These are phyloP conservation scores for Xenops minutus DNA, from an alignment of 2,797 vertebrate species.

Conservation along the genomic window DNA sequence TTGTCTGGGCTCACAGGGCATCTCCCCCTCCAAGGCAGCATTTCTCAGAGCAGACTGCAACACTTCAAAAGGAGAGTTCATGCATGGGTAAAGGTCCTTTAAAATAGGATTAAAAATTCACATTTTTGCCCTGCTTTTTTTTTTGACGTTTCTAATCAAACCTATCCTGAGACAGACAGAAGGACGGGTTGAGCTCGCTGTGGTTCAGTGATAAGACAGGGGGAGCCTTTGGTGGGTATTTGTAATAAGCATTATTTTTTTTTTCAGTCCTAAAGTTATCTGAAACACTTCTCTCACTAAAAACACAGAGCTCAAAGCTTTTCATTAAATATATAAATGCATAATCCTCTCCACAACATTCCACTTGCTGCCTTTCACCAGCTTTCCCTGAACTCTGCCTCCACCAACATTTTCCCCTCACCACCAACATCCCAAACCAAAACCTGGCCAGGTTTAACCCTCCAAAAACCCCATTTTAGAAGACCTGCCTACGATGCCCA, in stretches of 20 bases:
- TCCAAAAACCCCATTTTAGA: rapidly evolving
- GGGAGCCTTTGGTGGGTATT: neutral
- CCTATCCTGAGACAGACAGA: neutral
- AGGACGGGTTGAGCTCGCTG: rapidly evolving
- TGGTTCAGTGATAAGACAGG: neutral
- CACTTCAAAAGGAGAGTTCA: conserved; percentile 44
- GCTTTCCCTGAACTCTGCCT: neutral
- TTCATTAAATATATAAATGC: rapidly evolving
- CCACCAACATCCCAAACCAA: neutral
- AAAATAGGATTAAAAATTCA: conserved; percentile 45
- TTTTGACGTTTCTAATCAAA: neutral
- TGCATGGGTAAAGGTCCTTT: conserved; percentile 5
- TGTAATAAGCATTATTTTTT: neutral
- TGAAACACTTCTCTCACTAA: neutral
- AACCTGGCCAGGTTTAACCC: rapidly evolving
- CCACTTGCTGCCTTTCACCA: neutral
- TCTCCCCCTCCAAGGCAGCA: neutral
- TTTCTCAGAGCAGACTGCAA: neutral
- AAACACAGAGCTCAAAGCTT: neutral
- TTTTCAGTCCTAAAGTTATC: neutral
- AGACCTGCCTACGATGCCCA: rapidly evolving
- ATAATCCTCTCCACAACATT: neutral
- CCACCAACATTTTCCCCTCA: rapidly evolving
- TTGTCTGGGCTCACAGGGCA: neutral
- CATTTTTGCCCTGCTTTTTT: neutral